These are phyloP conservation scores for Amiota mariae DNA, from an alignment of 2,888 invertebrate species.

Conservation along the genomic window DNA sequence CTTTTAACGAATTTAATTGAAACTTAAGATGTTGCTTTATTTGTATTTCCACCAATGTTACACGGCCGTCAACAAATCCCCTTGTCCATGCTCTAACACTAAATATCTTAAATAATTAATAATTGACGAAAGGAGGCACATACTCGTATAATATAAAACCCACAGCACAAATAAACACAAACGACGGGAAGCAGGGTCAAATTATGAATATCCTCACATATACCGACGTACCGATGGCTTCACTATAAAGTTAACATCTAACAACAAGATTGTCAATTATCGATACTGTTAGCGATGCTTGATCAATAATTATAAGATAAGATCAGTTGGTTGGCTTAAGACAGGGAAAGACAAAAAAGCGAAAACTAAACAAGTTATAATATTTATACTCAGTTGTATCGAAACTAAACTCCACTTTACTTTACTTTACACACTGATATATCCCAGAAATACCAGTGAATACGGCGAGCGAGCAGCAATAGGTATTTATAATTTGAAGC, in stretches of 20 bases:
- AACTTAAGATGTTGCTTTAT: no score
- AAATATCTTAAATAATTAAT: constrained; percentile 37
- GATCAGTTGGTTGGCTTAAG: constrained; percentile 32
- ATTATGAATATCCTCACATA: not conserved
- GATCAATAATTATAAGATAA: constrained; percentile 66
- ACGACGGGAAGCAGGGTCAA: constrained; percentile 2
- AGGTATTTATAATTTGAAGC: no score
- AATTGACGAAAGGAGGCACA: constrained; percentile 37
- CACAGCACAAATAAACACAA: not conserved
- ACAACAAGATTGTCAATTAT: constrained; percentile 65
- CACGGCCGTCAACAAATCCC: no score
- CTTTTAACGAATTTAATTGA: no score
- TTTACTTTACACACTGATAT: no score
- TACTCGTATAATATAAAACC: constrained; percentile 8
- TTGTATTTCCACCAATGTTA: no score
- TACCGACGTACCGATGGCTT: not conserved
- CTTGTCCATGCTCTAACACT: not conserved
- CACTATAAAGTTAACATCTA: constrained; percentile 25
- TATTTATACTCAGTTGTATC: no score
- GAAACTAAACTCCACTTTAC: no score
- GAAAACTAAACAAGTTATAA: constrained; percentile 33
- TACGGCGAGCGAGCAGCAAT: no score
- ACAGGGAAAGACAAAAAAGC: not conserved
- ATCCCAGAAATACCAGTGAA: no score
- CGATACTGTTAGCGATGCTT: constrained; percentile 58